Conservation (phyloP, 2,888 invertebrate genomes). For the Bibio marci region DNA sequence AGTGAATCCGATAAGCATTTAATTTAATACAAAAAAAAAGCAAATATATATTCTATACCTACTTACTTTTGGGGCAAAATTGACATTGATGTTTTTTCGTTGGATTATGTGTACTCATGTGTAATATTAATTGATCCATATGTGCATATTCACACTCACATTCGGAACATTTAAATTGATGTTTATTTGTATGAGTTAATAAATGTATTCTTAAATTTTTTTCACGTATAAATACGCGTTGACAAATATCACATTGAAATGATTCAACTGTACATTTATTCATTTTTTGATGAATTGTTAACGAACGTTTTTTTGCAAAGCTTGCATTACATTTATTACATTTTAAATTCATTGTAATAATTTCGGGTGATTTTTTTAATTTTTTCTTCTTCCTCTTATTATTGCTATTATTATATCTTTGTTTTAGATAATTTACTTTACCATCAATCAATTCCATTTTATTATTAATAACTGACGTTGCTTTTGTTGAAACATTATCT, state of each 20-base stretch:
- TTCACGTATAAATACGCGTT: conserved; percentile 35
- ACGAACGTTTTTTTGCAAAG: conserved; percentile 21
- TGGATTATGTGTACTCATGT: conserved; percentile 31
- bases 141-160: conserved; percentile 30
- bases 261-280: conserved; percentile 31
- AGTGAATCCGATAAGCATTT: neutral
- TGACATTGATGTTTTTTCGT: conserved; percentile 35
- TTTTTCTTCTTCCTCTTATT: too few relatives aligned
- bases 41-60: conserved; percentile 16
- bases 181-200: conserved; percentile 14
- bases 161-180: conserved; percentile 17
- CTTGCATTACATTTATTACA: conserved; percentile 25
- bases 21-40: too few relatives aligned
- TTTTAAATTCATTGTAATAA: conserved; percentile 10
- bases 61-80: conserved; percentile 29
- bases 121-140: conserved; percentile 29
- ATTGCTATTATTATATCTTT: too few relatives aligned
- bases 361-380: too few relatives aligned
- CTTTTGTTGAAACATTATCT: neutral
- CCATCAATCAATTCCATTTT: too few relatives aligned
- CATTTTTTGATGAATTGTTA: conserved; percentile 22
- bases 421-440: too few relatives aligned
- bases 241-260: conserved; percentile 30
- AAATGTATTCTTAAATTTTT: conserved; percentile 37
- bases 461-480: neutral